Conservation (phyloP, 2,888 invertebrate species). For the Pheosia tremula region DNA sequence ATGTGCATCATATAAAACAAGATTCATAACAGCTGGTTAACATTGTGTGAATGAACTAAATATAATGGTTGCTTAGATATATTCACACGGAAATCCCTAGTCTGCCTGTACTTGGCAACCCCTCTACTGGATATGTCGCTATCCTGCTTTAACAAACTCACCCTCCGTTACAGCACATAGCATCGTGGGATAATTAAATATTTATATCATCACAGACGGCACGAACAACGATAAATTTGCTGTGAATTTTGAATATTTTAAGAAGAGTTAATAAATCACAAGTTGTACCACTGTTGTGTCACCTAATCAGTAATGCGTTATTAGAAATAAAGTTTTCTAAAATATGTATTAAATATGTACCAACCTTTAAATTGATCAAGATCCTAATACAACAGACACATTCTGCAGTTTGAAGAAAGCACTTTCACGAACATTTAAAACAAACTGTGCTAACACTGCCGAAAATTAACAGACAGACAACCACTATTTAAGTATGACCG, state of each 20-base stretch:
- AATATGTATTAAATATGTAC: constrained; percentile 5
- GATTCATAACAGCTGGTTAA: neutral
- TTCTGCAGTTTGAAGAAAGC: constrained; percentile 64
- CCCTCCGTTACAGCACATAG: constrained; percentile 66
- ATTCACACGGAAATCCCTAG: constrained; percentile 66
- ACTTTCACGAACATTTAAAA: constrained; percentile 70
- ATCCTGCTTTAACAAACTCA: constrained; percentile 67
- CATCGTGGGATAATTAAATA: constrained; percentile 81
- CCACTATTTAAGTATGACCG: constrained; percentile 45
- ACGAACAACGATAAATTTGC: constrained; percentile 23
- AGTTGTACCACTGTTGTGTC: too few species aligned
- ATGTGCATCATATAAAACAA: too few species aligned
- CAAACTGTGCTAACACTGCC: constrained; percentile 65
- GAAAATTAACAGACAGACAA: constrained; percentile 54
- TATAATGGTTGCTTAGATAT: constrained; percentile 35
- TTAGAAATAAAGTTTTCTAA: neutral
- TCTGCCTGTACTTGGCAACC: constrained; percentile 69
- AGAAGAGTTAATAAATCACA: too few species aligned
- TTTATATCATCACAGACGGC: constrained; percentile 69
- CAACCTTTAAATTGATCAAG: constrained; percentile 61
- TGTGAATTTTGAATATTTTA: too few species aligned
- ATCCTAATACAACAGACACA: constrained; percentile 66
- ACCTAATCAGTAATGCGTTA: neutral
- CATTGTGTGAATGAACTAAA: constrained; percentile 27
- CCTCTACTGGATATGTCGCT: constrained; percentile 61